phyloP scores from a whole-genome alignment of 92 coral and sea anemone genomes.

The Epizoanthus rinbou region DNA sequence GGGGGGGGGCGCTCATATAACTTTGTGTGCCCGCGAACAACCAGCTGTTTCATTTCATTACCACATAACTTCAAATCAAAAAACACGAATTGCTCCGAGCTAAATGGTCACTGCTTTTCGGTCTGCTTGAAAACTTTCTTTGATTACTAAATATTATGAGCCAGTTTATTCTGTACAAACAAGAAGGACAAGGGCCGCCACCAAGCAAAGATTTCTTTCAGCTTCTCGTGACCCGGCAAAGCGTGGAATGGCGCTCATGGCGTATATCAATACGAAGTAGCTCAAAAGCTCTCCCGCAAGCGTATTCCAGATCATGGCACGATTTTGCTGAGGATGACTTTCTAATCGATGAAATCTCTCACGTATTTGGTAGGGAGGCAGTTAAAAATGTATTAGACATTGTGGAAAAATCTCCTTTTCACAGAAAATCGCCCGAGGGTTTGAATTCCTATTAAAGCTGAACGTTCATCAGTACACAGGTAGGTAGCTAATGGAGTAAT shows the following conservation, averaged over 20 bases:
- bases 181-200: constrained; percentile 56
- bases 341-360: constrained; percentile 51
- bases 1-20: too few relatives aligned
- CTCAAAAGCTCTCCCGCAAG: constrained; percentile 47
- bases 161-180: constrained; percentile 42
- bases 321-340: constrained; percentile 49
- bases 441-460: constrained; percentile 5
- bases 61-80: neutral
- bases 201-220: constrained; percentile 63
- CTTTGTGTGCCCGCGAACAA: constrained; percentile 15
- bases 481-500: too few relatives aligned
- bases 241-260: constrained; percentile 56
- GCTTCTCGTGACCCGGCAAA: constrained; percentile 43
- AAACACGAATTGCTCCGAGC: neutral
- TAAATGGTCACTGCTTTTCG: neutral
- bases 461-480: too few relatives aligned
- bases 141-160: neutral
- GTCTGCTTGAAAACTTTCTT: neutral
- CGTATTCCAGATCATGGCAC: constrained; percentile 46
- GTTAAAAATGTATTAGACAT: constrained; percentile 42
- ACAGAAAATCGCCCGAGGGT: neutral
- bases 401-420: neutral
- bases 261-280: constrained; percentile 46
- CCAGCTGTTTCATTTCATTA: neutral
- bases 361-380: constrained; percentile 53